phyloP scores from a whole-genome alignment of 2,113 vertebrate genomes.

The Camelus dromedarius region DNA sequence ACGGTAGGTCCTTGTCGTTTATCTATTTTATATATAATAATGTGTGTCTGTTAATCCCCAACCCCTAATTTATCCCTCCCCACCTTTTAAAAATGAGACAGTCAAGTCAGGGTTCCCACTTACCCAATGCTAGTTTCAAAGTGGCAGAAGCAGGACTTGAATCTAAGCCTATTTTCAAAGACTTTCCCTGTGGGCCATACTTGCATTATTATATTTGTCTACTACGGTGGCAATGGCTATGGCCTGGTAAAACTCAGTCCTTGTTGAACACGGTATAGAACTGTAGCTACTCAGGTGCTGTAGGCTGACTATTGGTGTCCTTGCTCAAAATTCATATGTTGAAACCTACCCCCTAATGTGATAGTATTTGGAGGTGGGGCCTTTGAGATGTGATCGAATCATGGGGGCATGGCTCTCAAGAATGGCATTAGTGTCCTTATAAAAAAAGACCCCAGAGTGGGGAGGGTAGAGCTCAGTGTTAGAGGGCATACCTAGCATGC shows the following conservation, averaged over 20 bases:
- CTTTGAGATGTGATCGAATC: background rate
- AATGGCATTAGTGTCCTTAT: background rate
- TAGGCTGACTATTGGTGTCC: too few species aligned
- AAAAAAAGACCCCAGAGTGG: background rate
- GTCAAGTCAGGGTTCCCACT: background rate
- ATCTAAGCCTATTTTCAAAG: background rate
- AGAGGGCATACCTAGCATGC: too few species aligned
- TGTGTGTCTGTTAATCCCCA: too few species aligned
- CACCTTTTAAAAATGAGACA: background rate
- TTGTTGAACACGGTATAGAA: background rate
- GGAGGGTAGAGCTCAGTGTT: too few species aligned
- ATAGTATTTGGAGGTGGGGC: background rate
- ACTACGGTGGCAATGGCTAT: background rate
- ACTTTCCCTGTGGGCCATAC: background rate
- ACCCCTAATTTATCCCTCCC: too few species aligned
- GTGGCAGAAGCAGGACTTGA: background rate
- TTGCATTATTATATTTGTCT: background rate
- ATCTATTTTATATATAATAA: too few species aligned
- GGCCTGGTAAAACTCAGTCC: background rate
- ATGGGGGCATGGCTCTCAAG: background rate
- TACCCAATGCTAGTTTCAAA: background rate
- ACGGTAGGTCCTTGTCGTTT: too few species aligned
- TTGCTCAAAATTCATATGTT: background rate
- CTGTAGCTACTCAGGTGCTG: too few species aligned
- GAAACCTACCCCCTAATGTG: background rate